Percentiles rank a stretch among this genome's conserved stretches.
Conservation (phyloP, 2,113 vertebrate genomes). For the Nansenia antarctica region DNA sequence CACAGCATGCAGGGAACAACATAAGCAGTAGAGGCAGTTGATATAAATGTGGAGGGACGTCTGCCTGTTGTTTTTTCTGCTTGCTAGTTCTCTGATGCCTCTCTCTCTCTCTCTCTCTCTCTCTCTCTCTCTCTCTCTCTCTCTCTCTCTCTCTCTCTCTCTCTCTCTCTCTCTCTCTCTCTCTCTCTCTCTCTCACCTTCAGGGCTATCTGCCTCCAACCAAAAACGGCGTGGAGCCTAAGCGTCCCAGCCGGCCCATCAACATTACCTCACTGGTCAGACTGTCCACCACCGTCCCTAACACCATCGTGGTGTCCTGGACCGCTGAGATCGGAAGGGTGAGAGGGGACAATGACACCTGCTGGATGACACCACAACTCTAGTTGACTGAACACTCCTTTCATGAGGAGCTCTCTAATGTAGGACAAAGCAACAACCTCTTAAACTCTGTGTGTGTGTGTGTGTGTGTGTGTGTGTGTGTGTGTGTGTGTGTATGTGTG, state of each 20-base stretch:
- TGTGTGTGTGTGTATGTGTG: too few species aligned
- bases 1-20: too few species aligned
- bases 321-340: slow-evolving; percentile 96
- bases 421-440: too few species aligned
- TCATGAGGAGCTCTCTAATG: too few species aligned
- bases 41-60: background rate
- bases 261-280: slow-evolving; percentile 98
- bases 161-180: background rate
- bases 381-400: too few species aligned
- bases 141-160: background rate
- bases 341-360: slow-evolving; percentile 76
- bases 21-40: too few species aligned
- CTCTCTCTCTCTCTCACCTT: background rate
- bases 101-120: too few species aligned
- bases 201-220: slow-evolving; percentile 99
- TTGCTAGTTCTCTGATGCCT: background rate
- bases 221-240: slow-evolving; percentile 99
- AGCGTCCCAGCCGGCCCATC: slow-evolving; percentile 97
- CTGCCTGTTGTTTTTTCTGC: too few species aligned
- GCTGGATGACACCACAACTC: too few species aligned
- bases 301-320: slow-evolving; percentile 98
- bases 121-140: background rate
- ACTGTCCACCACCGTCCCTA: slow-evolving; percentile 95
- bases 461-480: too few species aligned
- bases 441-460: too few species aligned